A percentile compares a stretch with the other conserved stretches of the same genome.
Evolutionary conservation across 2,113 vertebrate genomes (phyloP).

Genomic region (Pachypanchax playfairii): DNA sequence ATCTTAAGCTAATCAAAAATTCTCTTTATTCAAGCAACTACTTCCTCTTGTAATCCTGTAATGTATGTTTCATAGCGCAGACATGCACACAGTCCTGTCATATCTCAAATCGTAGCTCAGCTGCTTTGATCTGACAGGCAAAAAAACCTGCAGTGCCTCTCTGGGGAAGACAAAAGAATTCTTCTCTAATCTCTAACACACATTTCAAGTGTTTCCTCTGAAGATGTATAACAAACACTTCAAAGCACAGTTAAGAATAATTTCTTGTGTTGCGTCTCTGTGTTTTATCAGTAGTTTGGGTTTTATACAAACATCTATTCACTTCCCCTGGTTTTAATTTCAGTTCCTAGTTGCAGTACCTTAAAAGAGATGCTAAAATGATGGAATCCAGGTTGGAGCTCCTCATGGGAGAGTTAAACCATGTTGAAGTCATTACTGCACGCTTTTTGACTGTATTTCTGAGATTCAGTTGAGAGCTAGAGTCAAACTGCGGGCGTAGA

Average conservation of each 20-base stretch:
- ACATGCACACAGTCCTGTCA: conserved; percentile 19
- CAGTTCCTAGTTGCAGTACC: not conserved
- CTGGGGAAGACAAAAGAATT: conserved; percentile 23
- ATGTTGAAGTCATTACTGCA: conserved; percentile 45
- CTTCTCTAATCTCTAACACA: conserved; percentile 11
- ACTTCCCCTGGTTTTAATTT: not conserved
- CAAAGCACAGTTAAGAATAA: conserved; percentile 10
- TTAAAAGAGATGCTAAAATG: conserved; percentile 8
- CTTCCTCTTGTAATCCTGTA: conserved; percentile 18
- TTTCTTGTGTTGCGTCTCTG: not conserved
- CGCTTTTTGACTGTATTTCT: conserved; percentile 7
- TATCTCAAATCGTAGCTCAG: conserved; percentile 7
- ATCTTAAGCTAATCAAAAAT: conserved; percentile 4
- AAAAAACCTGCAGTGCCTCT: conserved; percentile 3
- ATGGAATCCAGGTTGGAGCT: conserved; percentile 13
- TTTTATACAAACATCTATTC: not conserved
- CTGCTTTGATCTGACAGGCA: conserved; percentile 35
- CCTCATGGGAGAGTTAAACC: conserved; percentile 3
- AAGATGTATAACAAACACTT: conserved; percentile 21
- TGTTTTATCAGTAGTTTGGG: not conserved
- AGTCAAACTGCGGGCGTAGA: conserved; percentile 53
- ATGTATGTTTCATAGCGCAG: conserved; percentile 28
- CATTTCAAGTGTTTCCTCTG: conserved; percentile 16
- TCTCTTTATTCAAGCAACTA: conserved; percentile 7
- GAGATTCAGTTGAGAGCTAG: conserved; percentile 25